A percentile compares a stretch with the other conserved stretches of the same genome.
phyloP scores from a whole-genome alignment of 2,888 invertebrate genomes.

The Cerastis leucographa region DNA sequence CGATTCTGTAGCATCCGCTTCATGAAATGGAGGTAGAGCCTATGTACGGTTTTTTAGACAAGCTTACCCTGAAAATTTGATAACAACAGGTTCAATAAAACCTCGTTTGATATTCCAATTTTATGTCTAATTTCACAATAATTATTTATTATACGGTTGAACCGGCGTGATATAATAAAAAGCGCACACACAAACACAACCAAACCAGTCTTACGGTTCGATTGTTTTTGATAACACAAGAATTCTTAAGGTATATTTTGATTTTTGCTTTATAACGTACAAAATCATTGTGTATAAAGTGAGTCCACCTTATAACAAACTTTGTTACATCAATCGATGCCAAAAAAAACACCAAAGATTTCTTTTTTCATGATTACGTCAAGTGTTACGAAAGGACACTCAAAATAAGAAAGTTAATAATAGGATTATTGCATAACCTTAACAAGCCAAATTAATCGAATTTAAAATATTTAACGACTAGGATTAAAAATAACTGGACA shows the following conservation, averaged over 20 bases:
- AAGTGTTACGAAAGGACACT: slow-evolving; percentile 50
- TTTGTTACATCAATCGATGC: not conserved
- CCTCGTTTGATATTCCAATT: not conserved
- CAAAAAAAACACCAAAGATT: not conserved
- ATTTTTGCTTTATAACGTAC: not conserved
- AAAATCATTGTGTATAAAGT: not conserved
- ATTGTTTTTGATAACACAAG: not conserved
- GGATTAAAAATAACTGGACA: not conserved
- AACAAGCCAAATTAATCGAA: slow-evolving; percentile 20
- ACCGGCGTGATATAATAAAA: not conserved
- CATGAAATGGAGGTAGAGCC: not conserved
- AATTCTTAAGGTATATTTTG: not conserved
- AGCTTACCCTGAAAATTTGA: too few relatives aligned
- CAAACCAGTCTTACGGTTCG: not conserved
- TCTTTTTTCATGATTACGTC: slow-evolving; percentile 41
- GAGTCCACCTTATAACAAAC: not conserved
- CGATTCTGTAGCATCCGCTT: not conserved
- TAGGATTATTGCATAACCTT: slow-evolving; percentile 26
- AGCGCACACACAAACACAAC: not conserved
- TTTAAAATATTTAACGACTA: slow-evolving; percentile 4
- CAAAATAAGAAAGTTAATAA: slow-evolving; percentile 43
- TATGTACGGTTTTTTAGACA: not conserved
- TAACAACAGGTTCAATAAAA: not conserved
- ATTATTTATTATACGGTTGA: not conserved
- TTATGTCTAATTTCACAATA: not conserved